These are phyloP conservation scores for Tadarida brasiliensis DNA, from an alignment of 2,797 vertebrate genomes.

Conservation along the genomic window DNA sequence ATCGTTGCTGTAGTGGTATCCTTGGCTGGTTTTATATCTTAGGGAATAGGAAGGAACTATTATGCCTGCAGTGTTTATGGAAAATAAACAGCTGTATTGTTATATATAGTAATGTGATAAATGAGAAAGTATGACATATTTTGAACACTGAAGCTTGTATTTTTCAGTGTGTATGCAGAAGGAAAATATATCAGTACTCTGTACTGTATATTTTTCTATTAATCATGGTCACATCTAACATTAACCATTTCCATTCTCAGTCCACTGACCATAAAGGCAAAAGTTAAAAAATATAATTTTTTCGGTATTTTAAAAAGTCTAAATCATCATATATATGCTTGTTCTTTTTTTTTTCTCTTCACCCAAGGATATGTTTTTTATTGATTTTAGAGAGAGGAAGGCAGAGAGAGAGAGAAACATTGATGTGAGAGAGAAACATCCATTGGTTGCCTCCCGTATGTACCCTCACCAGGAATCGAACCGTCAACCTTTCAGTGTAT, in stretches of 20 bases:
- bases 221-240: background rate
- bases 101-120: background rate
- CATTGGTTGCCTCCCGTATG: background rate
- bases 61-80: background rate
- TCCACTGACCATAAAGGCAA: background rate
- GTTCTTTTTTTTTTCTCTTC: background rate
- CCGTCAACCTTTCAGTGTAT: background rate
- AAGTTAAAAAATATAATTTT: background rate
- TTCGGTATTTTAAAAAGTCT: background rate
- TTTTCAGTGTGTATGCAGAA: slow-evolving; percentile 27
- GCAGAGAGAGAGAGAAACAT: background rate
- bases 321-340: background rate
- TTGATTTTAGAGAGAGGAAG: background rate
- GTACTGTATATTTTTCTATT: background rate
- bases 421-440: background rate
- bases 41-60: background rate
- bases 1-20: background rate
- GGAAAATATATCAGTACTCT: background rate
- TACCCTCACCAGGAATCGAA: background rate
- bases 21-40: background rate
- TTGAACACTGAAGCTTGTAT: background rate
- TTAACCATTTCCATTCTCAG: slow-evolving; percentile 35
- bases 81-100: slow-evolving; percentile 11
- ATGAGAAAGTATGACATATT: background rate
- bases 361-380: no score